Evolutionary conservation across 2,888 invertebrate genomes (phyloP).

Genomic region (Gandaritis pyraliata): DNA sequence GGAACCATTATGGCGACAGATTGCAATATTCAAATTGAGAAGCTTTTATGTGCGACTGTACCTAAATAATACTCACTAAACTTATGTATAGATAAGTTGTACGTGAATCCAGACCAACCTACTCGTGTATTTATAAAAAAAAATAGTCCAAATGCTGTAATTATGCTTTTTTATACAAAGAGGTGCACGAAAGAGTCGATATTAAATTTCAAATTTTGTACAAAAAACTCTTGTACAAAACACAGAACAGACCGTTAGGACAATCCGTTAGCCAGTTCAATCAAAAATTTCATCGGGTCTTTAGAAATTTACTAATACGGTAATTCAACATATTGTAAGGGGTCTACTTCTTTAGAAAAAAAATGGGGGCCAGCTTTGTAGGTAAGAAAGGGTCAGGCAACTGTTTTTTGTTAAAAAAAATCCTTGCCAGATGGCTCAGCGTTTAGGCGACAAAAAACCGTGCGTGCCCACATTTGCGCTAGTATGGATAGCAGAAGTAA

Average conservation of each 20-base stretch:
- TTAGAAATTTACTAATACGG: conserved; percentile 81
- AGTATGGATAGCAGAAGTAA: conserved; percentile 59
- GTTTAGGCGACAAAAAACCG: conserved; percentile 79
- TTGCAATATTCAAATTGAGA: conserved; percentile 50
- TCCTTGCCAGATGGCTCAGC: conserved; percentile 81
- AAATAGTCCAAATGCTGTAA: neutral
- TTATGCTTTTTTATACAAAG: conserved; percentile 11
- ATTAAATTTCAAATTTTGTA: conserved; percentile 34
- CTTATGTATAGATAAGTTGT: neutral
- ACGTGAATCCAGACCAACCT: too few species aligned
- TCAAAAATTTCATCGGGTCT: conserved; percentile 81
- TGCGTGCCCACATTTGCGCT: conserved; percentile 76
- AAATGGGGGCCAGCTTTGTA: conserved; percentile 75
- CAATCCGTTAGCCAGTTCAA: conserved; percentile 80
- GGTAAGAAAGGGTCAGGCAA: conserved; percentile 83
- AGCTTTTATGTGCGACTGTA: conserved; percentile 26
- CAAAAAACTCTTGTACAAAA: conserved; percentile 58
- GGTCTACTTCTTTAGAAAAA: conserved; percentile 64
- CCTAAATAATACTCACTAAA: neutral
- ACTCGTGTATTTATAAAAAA: too few species aligned
- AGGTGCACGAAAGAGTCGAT: conserved; percentile 39
- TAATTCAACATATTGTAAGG: conserved; percentile 83
- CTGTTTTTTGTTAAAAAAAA: conserved; percentile 76
- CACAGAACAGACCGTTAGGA: conserved; percentile 71
- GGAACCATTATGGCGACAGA: conserved; percentile 42